These are phyloP conservation scores for Hemicentrotus pulcherrimus DNA, from an alignment of 35 echinoderm and acorn worm species.

Conservation along the genomic window DNA sequence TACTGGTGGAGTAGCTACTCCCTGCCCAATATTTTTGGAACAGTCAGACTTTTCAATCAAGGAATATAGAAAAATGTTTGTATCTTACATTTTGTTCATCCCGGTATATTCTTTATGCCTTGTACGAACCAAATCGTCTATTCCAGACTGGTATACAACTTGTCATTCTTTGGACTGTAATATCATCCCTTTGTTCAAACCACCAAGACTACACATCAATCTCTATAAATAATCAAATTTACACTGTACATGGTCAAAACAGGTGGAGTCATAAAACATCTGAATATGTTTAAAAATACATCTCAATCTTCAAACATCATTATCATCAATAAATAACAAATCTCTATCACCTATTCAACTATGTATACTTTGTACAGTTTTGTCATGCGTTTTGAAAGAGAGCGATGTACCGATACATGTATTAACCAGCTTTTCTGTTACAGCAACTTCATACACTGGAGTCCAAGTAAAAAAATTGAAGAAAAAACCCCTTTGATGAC, in stretches of 20 bases:
- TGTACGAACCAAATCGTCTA: too few relatives aligned
- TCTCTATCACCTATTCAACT: background rate
- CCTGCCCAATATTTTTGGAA: too few relatives aligned
- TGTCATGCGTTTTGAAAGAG: background rate
- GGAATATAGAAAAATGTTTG: too few relatives aligned
- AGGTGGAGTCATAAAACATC: constrained; percentile 8
- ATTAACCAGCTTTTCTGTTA: background rate
- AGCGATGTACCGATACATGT: background rate
- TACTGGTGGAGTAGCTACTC: too few relatives aligned
- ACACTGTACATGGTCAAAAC: background rate
- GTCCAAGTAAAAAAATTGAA: background rate
- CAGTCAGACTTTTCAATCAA: too few relatives aligned
- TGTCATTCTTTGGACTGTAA: too few relatives aligned
- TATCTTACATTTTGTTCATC: too few relatives aligned
- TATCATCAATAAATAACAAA: constrained; percentile 9
- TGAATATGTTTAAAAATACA: constrained; percentile 13
- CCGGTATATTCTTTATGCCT: too few relatives aligned
- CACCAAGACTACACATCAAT: background rate
- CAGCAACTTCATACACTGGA: background rate
- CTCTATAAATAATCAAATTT: background rate
- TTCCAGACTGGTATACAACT: too few relatives aligned
- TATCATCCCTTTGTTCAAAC: background rate
- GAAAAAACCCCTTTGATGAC: too few relatives aligned
- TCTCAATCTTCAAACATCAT: background rate
- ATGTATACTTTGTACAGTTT: background rate